Conservation (phyloP, 1,140 invertebrate genomes). For the Caenorhabditis latens region DNA sequence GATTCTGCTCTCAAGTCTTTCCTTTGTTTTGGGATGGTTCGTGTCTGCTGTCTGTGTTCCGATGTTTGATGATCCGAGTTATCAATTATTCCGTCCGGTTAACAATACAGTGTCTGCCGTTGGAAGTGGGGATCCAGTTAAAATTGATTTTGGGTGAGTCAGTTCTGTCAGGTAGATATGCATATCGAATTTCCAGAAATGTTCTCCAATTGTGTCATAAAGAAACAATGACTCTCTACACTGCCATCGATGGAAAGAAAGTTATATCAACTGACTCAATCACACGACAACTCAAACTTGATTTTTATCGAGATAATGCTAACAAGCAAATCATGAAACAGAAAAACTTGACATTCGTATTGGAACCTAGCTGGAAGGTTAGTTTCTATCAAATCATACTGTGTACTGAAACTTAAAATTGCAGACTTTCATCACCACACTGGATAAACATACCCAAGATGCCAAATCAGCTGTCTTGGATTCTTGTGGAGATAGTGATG, state of each 20-base stretch:
- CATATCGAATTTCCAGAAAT: background rate
- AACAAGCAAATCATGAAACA: constrained; percentile 3
- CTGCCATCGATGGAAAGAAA: background rate
- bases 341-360: background rate
- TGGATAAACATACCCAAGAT: background rate
- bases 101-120: background rate
- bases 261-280: constrained; percentile 16
- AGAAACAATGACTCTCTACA: constrained; percentile 9
- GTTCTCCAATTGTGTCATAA: background rate
- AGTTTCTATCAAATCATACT: no score
- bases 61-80: constrained; percentile 3
- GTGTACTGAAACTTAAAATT: no score
- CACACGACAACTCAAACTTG: constrained; percentile 14
- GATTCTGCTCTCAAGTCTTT: constrained; percentile 1
- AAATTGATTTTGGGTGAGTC: background rate
- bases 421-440: background rate
- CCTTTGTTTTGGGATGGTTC: constrained; percentile 34
- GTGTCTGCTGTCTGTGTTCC: constrained; percentile 14
- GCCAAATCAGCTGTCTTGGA: background rate
- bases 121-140: background rate
- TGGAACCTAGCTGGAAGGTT: background rate
- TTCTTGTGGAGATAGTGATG: constrained; percentile 11
- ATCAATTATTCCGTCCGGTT: background rate
- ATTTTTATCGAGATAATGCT: background rate
- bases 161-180: background rate